Evolutionary conservation across 2,113 vertebrate species (phyloP).

Genomic region (Myotis yumanensis): DNA sequence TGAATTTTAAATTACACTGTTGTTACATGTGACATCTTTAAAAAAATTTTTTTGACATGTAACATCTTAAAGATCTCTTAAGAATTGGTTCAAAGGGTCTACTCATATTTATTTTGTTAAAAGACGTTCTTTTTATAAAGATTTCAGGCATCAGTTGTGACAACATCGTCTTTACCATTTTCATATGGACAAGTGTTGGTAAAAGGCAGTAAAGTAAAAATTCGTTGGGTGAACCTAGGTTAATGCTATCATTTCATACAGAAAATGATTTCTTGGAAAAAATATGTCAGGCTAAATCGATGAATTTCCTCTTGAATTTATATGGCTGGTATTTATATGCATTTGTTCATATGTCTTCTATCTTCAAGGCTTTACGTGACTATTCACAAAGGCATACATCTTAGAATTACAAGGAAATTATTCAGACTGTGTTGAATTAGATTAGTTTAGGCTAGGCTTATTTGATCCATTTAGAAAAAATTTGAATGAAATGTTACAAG

Average conservation of each 20-base stretch:
- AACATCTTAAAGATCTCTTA: neutral
- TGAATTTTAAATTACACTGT: slow-evolving; percentile 35
- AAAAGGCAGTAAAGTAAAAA: slow-evolving; percentile 37
- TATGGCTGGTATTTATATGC: slow-evolving; percentile 22
- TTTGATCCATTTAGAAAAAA: slow-evolving; percentile 19
- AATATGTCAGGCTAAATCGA: neutral
- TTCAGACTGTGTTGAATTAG: slow-evolving; percentile 18
- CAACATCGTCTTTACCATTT: slow-evolving; percentile 32
- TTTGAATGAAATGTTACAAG: neutral
- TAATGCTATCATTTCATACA: slow-evolving; percentile 21
- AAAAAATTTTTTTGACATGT: neutral
- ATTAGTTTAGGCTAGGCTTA: slow-evolving; percentile 28
- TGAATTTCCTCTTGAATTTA: slow-evolving; percentile 44
- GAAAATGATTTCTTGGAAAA: neutral
- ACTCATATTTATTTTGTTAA: slow-evolving; percentile 26
- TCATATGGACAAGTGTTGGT: slow-evolving; percentile 18
- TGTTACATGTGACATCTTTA: slow-evolving; percentile 21
- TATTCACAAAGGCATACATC: slow-evolving; percentile 7
- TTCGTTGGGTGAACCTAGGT: neutral
- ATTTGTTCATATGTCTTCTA: slow-evolving; percentile 9
- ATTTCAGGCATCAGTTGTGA: neutral
- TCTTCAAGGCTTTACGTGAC: neutral
- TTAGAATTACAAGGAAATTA: slow-evolving; percentile 22
- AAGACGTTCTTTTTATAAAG: slow-evolving; percentile 11
- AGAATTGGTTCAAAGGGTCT: neutral